Evolutionary conservation across 2,113 vertebrate species (phyloP), one percentile per base, ranked within the genome.

Genomic region (Donacobius atricapilla): DNA sequence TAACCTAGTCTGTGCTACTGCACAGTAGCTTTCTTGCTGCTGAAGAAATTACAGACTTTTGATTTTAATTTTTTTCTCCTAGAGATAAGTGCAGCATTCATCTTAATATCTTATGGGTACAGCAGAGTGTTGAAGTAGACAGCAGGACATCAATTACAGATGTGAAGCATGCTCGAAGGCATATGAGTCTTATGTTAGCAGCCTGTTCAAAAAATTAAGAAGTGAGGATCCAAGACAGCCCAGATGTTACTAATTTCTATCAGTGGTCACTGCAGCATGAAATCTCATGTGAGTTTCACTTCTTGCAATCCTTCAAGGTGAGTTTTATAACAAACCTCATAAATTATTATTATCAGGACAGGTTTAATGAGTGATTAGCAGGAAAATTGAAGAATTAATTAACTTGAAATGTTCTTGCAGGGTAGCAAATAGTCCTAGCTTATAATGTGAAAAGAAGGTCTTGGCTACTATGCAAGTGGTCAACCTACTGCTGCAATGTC

Each of bases 241-340:
- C 99, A 19, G 99, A 99, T 84, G 99, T 99, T 90, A 99, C 99
- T 98, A 99, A 99, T 97, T 98, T 99, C 70, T 99, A 98, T 97
- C 99, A 99, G 97, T 99, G 98, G 99, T 98, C 98, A 64, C 95
- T 99, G 87, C 98, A 99, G 97, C 99, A 99, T 54, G 98, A 99
- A 98, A 99, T 99, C 93, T 99, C 99, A 44, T 98, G 98, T 95
- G 99, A 99, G 98, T 95, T 99, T 99, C 86, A 98, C 99, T 97
- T 99, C 98, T 40, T 99, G 98, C 98, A 99, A 99, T 94, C 98
- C 98, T 84, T 99, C 99, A 94, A 99, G 99, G 99, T 99, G 78
- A 97, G 95, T 84, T 96, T 69, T n/a, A 86, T 79, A 57, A 85
- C 85, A 90, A 93, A 95, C 20, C 58, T 93, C 87, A 85, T 96